Base-by-base conservation (phyloP, 1,140 invertebrate species). In the Lepidurus apus region DNA sequence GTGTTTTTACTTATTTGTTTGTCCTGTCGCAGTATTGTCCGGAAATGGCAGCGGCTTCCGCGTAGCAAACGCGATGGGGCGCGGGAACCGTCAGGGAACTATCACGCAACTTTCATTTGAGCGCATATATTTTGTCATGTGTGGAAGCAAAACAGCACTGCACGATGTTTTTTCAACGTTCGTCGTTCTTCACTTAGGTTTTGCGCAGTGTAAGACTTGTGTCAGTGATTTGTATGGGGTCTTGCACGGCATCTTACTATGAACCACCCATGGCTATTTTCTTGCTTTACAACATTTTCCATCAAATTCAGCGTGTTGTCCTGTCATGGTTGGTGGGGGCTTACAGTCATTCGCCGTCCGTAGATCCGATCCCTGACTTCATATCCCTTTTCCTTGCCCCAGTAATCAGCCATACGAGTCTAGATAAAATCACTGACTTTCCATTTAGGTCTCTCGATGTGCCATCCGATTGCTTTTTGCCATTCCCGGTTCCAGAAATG, bases 1-100 rank as follows among this genome's bases (percentile, higher is more conserved):
- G 13, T 65, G n/a, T 21, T 65, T 17, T 65, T 65, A n/a, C 53
- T 65, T 65, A n/a, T 17, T 21, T 65, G 21, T 65, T 21, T 13
- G 53, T n/a, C 53, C 53, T 65, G 53, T 65, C 17, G 53, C 21
- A 65, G 21, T 65, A 65, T 65, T 65, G 53, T 17, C 53, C 53
- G 53, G 53, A 65, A 65, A 65, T 21, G 53, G 53, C 53, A 65
- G 53, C n/a, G 53, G 53, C 53, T 65, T 65, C 53, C 53, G 53
- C 53, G 21, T 65, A 65, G 53, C 53, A n/a, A 65, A 65, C 53
- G 53, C 21, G 53, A 21, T 21, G 53, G 21, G 21, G 53, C 53
- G 53, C 53, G 53, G 53, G 53, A 65, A 21, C 53, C 53, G 53
- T 65, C n/a, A 21, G 53, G 21, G 53, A 65, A 65, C 53, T 65